phyloP scores from a whole-genome alignment of 2,113 vertebrate species.

The Daphoenositta chrysoptera region DNA sequence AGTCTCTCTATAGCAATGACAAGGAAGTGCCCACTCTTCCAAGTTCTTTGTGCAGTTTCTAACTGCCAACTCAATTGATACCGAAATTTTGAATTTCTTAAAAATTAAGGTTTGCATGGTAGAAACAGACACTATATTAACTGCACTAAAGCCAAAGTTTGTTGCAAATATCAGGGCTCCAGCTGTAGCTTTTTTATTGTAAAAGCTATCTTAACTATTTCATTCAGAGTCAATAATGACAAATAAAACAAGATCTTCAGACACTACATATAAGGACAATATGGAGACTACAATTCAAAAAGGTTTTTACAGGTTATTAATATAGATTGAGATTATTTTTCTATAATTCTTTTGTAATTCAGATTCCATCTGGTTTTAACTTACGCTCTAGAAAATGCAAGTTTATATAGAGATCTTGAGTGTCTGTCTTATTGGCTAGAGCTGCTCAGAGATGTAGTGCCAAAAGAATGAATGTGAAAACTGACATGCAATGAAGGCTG shows the following conservation, averaged over 20 bases:
- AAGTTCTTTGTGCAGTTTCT: neutral
- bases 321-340: neutral
- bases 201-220: neutral
- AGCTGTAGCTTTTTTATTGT: neutral
- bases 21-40: neutral
- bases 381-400: conserved; percentile 8
- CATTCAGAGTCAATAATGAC: neutral
- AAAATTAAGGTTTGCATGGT: neutral
- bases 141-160: neutral
- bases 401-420: neutral
- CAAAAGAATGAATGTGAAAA: conserved; percentile 35
- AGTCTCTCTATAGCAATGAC: neutral
- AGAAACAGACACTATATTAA: neutral
- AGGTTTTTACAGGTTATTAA: neutral
- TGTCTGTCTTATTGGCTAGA: neutral
- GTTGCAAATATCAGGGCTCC: neutral
- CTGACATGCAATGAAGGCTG: conserved; percentile 37
- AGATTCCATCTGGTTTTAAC: conserved; percentile 8
- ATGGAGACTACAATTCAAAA: neutral
- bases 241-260: conserved; percentile 21
- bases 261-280: neutral
- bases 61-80: neutral
- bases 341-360: neutral
- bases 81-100: neutral
- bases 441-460: neutral